Evolutionary conservation across 2,113 vertebrate species (phyloP), one percentile per base, ranked within the genome.

Genomic region (Proterorhinus semilunaris): DNA sequence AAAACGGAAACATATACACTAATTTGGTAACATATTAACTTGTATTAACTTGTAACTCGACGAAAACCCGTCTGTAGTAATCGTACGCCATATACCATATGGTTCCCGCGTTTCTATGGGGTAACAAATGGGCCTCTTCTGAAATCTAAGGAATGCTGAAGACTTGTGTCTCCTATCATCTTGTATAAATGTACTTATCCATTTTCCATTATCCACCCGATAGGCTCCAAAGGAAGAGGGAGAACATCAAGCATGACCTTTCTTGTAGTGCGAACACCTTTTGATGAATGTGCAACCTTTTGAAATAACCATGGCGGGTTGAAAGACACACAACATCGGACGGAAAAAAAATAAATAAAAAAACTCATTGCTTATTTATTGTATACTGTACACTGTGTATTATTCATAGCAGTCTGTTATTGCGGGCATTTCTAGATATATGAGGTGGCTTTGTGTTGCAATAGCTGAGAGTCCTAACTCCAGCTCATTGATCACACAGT

Each of bases 301-400:
- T 58, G 44, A 68, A 75, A 81, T 65, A 17, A 62, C 55, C 7
- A 59, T 62, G 46, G 66, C 46, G 55, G 45, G 50, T 51, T 75
- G 75, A 81, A 63, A 74, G 71, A 64, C 62, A 46, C 68, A 73
- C 51, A 11, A 57, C 52, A 70, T 53, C 65, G 66, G 58, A 75
- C n/a, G 62, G 11, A 15, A 59, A 12, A 36, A 36, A 51, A 11
- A 51, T 2, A 21, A n/a, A n/a, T n/a, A 72, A 81, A 62, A 36
- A 74, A 77, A 47, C 11, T 49, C 74, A 72, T 78, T 76, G 58
- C 43, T 78, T 81, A 81, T 84, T 85, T 83, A 85, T 76, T 78
- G 51, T 68, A 65, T 63, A 66, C 63, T 58, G 57, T 79, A 72
- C 58, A 47, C 52, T 57, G 72, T 77, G 66, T 68, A 80, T 81